These are phyloP conservation scores for Drosophila ananassae DNA, from an alignment of 1,140 invertebrate species.

Conservation along the genomic window DNA sequence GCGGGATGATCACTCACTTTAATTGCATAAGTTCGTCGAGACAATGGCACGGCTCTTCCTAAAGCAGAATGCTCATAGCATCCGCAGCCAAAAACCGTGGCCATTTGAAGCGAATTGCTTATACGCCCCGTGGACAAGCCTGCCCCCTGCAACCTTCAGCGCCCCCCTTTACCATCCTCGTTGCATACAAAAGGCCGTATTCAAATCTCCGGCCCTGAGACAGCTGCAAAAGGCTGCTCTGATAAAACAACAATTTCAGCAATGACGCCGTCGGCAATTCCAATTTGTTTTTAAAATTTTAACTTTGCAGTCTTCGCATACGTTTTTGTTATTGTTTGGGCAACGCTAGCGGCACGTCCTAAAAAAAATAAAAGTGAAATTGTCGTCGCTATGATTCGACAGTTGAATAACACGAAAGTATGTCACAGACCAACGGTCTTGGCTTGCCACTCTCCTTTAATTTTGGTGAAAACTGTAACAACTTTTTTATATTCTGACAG, in stretches of 20 bases:
- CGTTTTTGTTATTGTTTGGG: constrained; percentile 27
- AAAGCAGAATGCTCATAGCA: constrained; percentile 51
- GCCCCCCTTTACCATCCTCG: constrained; percentile 23
- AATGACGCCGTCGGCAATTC: constrained; percentile 35
- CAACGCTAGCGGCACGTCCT: constrained; percentile 61
- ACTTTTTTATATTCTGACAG: constrained; percentile 1
- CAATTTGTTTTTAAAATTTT: constrained; percentile 66
- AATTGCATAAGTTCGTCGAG: constrained; percentile 43
- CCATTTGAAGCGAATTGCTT: constrained; percentile 60
- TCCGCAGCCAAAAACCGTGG: constrained; percentile 15
- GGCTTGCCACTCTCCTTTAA: constrained; percentile 4
- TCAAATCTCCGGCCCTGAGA: constrained; percentile 54
- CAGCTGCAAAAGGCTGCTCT: constrained; percentile 31
- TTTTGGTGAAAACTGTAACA: constrained; percentile 7
- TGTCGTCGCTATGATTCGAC: constrained; percentile 42
- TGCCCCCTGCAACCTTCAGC: neutral
- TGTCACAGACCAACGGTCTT: constrained; percentile 59
- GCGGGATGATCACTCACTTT: constrained; percentile 32
- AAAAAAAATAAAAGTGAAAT: constrained; percentile 71
- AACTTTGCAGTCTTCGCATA: constrained; percentile 48
- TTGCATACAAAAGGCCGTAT: constrained; percentile 66
- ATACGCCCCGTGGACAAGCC: constrained; percentile 55
- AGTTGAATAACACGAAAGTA: constrained; percentile 75
- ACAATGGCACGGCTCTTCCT: constrained; percentile 32
- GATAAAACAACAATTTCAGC: constrained; percentile 32